Percentiles rank a stretch among this genome's conserved stretches.
These are phyloP conservation scores for Benthosema pterotum DNA, from an alignment of 2,797 vertebrate genomes.

Conservation along the genomic window DNA sequence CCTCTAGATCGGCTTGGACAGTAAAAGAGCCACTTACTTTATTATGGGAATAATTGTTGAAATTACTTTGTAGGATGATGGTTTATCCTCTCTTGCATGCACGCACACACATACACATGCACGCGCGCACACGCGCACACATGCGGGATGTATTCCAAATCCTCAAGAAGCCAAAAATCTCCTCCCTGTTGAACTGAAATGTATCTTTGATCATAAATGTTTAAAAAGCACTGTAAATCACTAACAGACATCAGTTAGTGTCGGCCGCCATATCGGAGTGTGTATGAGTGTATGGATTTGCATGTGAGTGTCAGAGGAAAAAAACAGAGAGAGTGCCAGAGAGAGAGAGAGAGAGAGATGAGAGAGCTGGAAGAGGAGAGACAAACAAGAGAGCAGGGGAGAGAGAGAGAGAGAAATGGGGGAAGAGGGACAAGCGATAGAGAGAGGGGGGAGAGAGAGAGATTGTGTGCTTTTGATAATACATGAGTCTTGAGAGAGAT, in stretches of 20 bases:
- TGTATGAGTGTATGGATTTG: conserved; percentile 16
- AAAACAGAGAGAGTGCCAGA: conserved; percentile 22
- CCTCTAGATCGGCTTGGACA: conserved; percentile 54
- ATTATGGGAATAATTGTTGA: conserved; percentile 61
- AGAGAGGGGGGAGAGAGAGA: conserved; percentile 17
- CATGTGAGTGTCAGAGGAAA: conserved; percentile 24
- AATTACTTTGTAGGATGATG: conserved; percentile 53
- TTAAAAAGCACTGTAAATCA: conserved; percentile 3
- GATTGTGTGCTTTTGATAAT: conserved; percentile 65
- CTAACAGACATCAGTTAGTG: not conserved
- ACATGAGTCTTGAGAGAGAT: conserved; percentile 73
- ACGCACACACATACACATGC: not conserved
- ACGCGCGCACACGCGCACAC: not conserved
- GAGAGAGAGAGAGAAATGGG: conserved; percentile 1
- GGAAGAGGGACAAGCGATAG: not conserved
- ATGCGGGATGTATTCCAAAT: conserved; percentile 13
- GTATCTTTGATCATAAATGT: not conserved
- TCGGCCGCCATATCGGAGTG: not conserved
- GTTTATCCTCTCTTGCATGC: conserved; percentile 13
- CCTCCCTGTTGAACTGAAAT: not conserved
- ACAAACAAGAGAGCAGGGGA: not conserved
- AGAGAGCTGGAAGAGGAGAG: not conserved
- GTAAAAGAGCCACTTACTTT: conserved; percentile 62
- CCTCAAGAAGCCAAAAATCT: not conserved
- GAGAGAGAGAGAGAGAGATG: conserved; percentile 20